phyloP scores from a whole-genome alignment of 2,888 invertebrate species.

The Heteromyza rotundicornis region DNA sequence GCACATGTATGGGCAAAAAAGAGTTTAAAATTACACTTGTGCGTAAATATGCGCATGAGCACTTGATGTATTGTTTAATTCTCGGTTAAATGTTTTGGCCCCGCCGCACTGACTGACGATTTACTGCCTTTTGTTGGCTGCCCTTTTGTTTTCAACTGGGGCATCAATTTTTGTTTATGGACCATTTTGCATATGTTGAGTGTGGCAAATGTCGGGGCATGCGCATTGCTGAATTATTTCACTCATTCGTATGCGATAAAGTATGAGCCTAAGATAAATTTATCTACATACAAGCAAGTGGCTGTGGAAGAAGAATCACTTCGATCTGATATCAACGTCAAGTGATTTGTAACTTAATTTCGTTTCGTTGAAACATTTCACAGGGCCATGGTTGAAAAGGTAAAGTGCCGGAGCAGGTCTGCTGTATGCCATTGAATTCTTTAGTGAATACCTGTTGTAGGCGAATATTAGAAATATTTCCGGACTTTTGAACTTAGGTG shows the following conservation, averaged over 20 bases:
- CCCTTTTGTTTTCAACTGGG: too few species aligned
- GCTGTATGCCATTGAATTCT: too few species aligned
- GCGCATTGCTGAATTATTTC: too few species aligned
- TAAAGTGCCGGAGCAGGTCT: background rate
- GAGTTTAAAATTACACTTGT: constrained; percentile 1
- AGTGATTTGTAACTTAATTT: constrained; percentile 29
- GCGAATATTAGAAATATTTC: too few species aligned
- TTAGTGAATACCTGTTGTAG: too few species aligned
- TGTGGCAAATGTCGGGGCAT: background rate
- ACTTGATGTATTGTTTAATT: constrained; percentile 47
- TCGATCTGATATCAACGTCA: constrained; percentile 9
- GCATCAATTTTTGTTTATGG: background rate
- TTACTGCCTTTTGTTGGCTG: constrained; percentile 37
- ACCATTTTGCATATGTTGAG: background rate
- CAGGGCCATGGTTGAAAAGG: too few species aligned
- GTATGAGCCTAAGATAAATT: too few species aligned
- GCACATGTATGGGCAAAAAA: background rate
- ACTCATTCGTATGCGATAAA: too few species aligned
- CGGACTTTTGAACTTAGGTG: too few species aligned
- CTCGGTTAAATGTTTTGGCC: background rate
- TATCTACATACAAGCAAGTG: too few species aligned
- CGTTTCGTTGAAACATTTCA: too few species aligned
- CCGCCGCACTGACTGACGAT: constrained; percentile 16
- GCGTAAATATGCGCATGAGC: constrained; percentile 9
- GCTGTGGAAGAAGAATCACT: too few species aligned